Base-by-base conservation (phyloP, 2,888 invertebrate species). In the Noctua janthina region DNA sequence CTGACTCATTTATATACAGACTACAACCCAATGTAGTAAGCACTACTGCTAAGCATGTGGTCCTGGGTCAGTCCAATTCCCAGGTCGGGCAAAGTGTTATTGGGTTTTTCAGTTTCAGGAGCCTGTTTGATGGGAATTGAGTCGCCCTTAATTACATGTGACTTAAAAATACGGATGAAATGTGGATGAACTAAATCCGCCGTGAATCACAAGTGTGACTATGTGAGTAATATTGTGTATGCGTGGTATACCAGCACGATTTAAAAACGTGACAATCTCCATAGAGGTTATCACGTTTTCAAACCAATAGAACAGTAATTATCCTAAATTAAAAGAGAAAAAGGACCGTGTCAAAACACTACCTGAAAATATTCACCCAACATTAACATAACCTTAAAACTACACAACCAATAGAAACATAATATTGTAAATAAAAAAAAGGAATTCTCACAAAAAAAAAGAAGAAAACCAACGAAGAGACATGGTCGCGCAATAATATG, bases 401-500 rank as follows among this genome's bases (percentile, higher is more conserved):
- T 29, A 69, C 20, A 66, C 35, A 64, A n/a, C 59, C 51, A 82
- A 79, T 72, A 87, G 35, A 72, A 78, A 76, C 62, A 76, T 74
- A 82, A 75, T 78, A 76, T 73, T n/a, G 11, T 51, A 79, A 81
- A 81, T 82, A 86, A 84, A 81, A 84, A 80, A 84, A 79, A 79
- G 73, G 29, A 67, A 54, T 79, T 71, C 81, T 35, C 13, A 23
- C 4, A 74, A 83, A 75, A 86, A 86, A 74, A 79, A 75, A 85
- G 71, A 79, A 71, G 64, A 79, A 81, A 86, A 76, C 51, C 72
- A 83, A 84, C 46, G 59, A 11, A 86, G 69, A 72, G 77, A 83
- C 88, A 88, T 82, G 89, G 81, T 81, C 82, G 77, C 78, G 85
- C 88, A 87, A 87, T 90, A 90, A 88, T 90, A 89, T 91, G 93